phyloP scores from a whole-genome alignment of 2,888 invertebrate species.

The Trypoxylon attenuatum region DNA sequence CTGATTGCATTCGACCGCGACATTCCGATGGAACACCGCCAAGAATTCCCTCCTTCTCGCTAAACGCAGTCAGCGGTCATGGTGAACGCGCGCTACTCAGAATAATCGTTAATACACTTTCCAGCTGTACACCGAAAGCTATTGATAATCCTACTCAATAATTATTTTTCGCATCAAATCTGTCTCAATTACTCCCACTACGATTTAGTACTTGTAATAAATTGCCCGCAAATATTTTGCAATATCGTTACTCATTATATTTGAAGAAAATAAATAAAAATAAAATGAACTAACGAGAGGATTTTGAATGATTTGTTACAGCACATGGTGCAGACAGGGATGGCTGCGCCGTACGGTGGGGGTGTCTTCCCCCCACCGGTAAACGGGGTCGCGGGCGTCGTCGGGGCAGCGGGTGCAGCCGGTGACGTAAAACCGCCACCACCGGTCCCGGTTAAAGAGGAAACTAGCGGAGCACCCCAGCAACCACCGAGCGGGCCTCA shows the following conservation, averaged over 20 bases:
- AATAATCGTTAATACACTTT: conserved; percentile 15
- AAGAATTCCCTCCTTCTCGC: conserved; percentile 11
- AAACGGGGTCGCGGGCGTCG: conserved; percentile 74
- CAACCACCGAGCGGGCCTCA: conserved; percentile 73
- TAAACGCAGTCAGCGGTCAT: background rate
- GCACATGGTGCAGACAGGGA: conserved; percentile 96
- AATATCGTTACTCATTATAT: too few species aligned
- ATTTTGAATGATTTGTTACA: conserved; percentile 76
- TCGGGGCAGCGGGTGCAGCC: conserved; percentile 76
- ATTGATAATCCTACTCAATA: too few species aligned
- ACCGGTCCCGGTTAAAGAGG: conserved; percentile 72
- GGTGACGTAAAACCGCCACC: conserved; percentile 75
- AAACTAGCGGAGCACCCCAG: conserved; percentile 68
- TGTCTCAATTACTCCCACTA: too few species aligned
- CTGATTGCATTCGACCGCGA: background rate
- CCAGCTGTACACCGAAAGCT: too few species aligned
- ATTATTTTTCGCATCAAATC: too few species aligned
- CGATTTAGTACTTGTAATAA: too few species aligned
- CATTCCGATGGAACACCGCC: conserved; percentile 28
- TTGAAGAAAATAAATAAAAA: too few species aligned
- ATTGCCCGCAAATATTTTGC: too few species aligned
- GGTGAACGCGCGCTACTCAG: conserved; percentile 8
- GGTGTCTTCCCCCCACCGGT: conserved; percentile 79
- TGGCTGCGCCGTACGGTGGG: conserved; percentile 83
- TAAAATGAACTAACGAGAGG: too few species aligned